Conservation (phyloP, 2,888 invertebrate species). For the Agonopterix alstromeriana region DNA sequence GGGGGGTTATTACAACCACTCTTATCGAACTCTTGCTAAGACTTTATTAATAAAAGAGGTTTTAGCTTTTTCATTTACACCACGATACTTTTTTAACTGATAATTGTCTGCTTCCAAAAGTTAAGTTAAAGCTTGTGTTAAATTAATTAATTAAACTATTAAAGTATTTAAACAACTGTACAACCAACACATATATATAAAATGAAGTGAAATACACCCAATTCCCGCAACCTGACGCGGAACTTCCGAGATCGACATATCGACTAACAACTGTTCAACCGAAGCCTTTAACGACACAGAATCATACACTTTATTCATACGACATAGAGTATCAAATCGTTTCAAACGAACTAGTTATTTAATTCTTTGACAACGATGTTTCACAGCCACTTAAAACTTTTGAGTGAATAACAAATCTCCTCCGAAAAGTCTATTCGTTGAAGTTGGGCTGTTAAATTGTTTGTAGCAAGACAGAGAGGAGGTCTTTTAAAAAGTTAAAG, state of each 20-base stretch:
- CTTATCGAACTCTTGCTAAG: conserved; percentile 51
- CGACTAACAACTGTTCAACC: conserved; percentile 44
- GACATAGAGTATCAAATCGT: conserved; percentile 30
- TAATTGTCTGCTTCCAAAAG: neutral
- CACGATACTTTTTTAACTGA: conserved; percentile 18
- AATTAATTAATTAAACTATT: neutral
- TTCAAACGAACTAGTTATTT: conserved; percentile 39
- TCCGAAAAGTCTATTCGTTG: conserved; percentile 63
- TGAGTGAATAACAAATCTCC: conserved; percentile 74
- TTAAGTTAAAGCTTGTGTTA: neutral
- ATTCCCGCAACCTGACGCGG: conserved; percentile 46
- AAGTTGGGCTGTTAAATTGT: conserved; percentile 71
- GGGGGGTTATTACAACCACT: conserved; percentile 54
- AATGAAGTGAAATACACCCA: conserved; percentile 38
- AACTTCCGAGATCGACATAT: conserved; percentile 51
- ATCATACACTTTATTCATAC: conserved; percentile 33
- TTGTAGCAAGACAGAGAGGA: conserved; percentile 54
- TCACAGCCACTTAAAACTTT: conserved; percentile 75
- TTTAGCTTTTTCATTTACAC: conserved; percentile 32
- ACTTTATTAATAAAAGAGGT: conserved; percentile 49
- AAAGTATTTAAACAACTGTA: neutral
- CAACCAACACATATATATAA: conserved; percentile 32
- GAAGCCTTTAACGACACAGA: conserved; percentile 20
- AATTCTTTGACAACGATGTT: conserved; percentile 69
- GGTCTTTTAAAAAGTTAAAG: conserved; percentile 58